Percentiles rank a stretch among this genome's conserved stretches.
Conservation (phyloP, 2,113 vertebrate species). For the Erpornis zantholeuca region DNA sequence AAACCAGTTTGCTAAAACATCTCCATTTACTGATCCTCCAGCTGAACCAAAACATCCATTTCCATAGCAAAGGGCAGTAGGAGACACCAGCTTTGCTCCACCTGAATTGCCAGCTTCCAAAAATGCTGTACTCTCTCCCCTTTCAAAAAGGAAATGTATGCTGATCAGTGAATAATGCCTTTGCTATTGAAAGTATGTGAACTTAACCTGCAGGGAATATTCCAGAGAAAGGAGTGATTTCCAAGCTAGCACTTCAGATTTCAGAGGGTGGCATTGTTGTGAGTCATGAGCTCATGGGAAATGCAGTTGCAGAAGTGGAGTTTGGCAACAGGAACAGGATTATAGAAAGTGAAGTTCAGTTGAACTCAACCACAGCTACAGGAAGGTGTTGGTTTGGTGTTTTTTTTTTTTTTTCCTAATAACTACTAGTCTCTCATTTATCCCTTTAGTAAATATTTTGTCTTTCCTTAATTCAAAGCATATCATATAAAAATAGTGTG, state of each 20-base stretch:
- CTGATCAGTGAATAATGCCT: not conserved
- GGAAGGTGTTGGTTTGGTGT: not conserved
- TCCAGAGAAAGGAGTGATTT: not conserved
- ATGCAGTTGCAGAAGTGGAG: not conserved
- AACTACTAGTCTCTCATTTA: not conserved
- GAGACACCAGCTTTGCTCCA: not conserved
- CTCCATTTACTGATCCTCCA: not conserved
- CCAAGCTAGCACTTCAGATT: not conserved
- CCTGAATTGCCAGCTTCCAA: not conserved
- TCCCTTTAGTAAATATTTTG: not conserved
- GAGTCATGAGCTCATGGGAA: not conserved
- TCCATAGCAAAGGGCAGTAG: not conserved
- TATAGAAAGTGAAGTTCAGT: not conserved
- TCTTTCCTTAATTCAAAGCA: not conserved
- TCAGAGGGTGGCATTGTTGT: not conserved
- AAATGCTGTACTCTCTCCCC: not conserved
- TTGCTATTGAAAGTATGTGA: not conserved
- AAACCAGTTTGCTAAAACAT: not conserved
- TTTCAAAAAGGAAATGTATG: not conserved
- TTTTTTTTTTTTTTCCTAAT: not conserved
- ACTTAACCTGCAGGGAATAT: not conserved
- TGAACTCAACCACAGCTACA: not conserved
- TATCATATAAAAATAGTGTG: not conserved
- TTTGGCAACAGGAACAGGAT: not conserved
- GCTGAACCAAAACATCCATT: not conserved